Evolutionary conservation across 2,888 invertebrate genomes (phyloP).

Genomic region (Podabrus alpinus): DNA sequence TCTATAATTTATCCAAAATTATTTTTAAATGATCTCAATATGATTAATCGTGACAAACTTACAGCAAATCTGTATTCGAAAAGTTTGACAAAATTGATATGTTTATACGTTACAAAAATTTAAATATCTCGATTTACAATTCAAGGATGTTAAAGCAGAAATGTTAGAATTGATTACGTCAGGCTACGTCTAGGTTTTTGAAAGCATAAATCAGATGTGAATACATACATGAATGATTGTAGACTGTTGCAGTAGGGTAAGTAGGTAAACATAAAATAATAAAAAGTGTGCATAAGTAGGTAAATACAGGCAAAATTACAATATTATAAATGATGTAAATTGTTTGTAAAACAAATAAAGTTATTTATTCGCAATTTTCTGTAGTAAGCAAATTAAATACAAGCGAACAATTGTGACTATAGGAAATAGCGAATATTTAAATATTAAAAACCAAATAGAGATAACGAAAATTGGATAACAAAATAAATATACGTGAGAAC

Average conservation of each 20-base stretch:
- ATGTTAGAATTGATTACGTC: background rate
- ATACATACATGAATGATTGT: background rate
- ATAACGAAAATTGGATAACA: slow-evolving; percentile 13
- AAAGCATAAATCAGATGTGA: background rate
- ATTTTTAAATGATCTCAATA: background rate
- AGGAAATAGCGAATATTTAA: slow-evolving; percentile 17
- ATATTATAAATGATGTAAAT: slow-evolving; percentile 4
- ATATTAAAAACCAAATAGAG: slow-evolving; percentile 12
- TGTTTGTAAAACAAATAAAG: slow-evolving; percentile 11
- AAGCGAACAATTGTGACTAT: slow-evolving; percentile 11
- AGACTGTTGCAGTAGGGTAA: background rate
- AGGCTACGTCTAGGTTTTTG: background rate
- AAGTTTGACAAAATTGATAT: background rate
- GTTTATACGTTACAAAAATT: background rate
- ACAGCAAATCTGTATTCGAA: background rate
- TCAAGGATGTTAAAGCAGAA: slow-evolving; percentile 6
- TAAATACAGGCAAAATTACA: background rate
- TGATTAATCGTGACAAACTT: background rate
- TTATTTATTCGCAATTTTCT: background rate
- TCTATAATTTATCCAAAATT: background rate
- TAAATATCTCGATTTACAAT: background rate
- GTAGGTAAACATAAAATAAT: background rate
- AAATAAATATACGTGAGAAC: slow-evolving; percentile 16
- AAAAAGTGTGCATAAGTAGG: background rate
- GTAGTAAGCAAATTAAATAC: slow-evolving; percentile 11